Evolutionary conservation across 2,888 invertebrate genomes (phyloP).

Genomic region (Pheosia tremula): DNA sequence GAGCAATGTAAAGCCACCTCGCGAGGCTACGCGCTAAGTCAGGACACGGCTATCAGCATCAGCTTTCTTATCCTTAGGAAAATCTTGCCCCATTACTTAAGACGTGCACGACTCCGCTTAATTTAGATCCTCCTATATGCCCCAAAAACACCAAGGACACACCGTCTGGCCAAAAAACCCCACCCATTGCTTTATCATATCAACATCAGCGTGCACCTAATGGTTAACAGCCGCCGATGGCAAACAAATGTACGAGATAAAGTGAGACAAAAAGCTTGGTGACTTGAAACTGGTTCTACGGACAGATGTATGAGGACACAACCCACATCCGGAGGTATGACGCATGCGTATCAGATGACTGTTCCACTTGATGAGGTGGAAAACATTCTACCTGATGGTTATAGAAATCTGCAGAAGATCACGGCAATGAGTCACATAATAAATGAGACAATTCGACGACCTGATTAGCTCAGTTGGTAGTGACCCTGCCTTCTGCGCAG

Average conservation of each 20-base stretch:
- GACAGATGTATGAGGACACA: conserved; percentile 56
- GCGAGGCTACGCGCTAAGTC: too few species aligned
- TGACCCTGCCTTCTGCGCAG: too few species aligned
- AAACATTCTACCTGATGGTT: neutral
- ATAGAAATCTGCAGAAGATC: neutral
- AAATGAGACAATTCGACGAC: too few species aligned
- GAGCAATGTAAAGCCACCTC: too few species aligned
- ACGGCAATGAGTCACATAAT: neutral
- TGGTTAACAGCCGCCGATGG: conserved; percentile 55
- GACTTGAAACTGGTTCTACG: conserved; percentile 61
- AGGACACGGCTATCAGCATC: too few species aligned
- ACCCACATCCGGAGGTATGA: conserved; percentile 70
- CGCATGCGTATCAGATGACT: conserved; percentile 56
- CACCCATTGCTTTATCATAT: conserved; percentile 48
- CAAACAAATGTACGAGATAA: conserved; percentile 66
- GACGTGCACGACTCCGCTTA: conserved; percentile 6
- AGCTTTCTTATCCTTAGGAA: neutral
- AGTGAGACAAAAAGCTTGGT: conserved; percentile 63
- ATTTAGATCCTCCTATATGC: conserved; percentile 3
- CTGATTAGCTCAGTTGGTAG: too few species aligned
- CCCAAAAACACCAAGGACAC: conserved; percentile 23
- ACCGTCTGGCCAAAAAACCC: conserved; percentile 36
- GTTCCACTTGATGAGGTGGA: conserved; percentile 6
- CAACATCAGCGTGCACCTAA: conserved; percentile 54
- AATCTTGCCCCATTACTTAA: neutral